Conservation (phyloP, 2,888 invertebrate species). For the Dendrolimus pini region DNA sequence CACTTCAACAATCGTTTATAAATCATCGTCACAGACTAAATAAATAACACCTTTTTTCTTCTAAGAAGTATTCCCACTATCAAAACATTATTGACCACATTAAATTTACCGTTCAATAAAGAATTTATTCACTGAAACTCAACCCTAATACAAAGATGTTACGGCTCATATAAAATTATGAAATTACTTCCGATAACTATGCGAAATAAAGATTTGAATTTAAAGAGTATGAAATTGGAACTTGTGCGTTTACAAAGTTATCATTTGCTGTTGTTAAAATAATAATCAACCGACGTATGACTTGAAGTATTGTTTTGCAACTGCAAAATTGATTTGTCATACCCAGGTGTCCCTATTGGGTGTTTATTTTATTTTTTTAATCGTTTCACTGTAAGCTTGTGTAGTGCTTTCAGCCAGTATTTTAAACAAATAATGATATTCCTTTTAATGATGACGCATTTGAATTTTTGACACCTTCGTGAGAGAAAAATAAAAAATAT, state of each 20-base stretch:
- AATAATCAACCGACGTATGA: too few species aligned
- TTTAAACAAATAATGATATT: background rate
- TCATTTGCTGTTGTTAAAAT: constrained; percentile 5
- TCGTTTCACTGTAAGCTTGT: constrained; percentile 16
- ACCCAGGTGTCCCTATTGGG: constrained; percentile 13
- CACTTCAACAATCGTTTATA: too few species aligned
- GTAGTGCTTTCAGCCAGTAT: constrained; percentile 15
- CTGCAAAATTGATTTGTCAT: background rate
- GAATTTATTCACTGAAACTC: constrained; percentile 14
- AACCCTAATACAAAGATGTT: constrained; percentile 11
- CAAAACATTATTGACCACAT: constrained; percentile 34
- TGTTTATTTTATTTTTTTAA: constrained; percentile 16
- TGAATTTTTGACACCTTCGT: too few species aligned
- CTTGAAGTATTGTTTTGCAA: too few species aligned
- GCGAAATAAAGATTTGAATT: constrained; percentile 48
- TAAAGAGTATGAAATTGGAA: constrained; percentile 60
- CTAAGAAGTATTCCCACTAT: constrained; percentile 41
- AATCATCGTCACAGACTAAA: too few species aligned
- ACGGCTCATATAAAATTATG: background rate
- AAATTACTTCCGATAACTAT: constrained; percentile 19
- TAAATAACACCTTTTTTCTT: constrained; percentile 14
- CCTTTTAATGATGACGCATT: too few species aligned
- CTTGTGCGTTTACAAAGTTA: constrained; percentile 34
- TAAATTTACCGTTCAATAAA: constrained; percentile 11
- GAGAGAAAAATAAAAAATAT: too few species aligned